Evolutionary conservation across 2,888 invertebrate genomes (phyloP), one percentile per base, ranked within the genome.

Genomic region (Empis livida): DNA sequence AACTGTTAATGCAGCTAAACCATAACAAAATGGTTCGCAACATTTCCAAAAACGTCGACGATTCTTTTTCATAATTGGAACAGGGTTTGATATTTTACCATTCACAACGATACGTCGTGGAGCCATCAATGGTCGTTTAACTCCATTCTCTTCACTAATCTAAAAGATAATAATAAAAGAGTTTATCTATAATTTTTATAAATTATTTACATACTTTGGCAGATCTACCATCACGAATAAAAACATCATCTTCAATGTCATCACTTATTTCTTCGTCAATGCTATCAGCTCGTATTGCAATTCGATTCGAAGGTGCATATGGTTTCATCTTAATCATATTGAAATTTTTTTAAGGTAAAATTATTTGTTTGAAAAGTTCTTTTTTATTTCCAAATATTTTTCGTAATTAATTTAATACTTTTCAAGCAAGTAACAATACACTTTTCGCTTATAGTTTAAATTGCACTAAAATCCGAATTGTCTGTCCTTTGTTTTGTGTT

Each of bases 171-270:
- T 9, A 37, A 37, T n/a, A 37, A 37, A n/a, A n/a, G 10, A 14
- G 2, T 37, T 37, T n/a, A 10, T 38, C 16, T 8, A 6, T 27
- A 32, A 35, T 35, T 11, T n/a, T n/a, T 27, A 14, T 13, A 20
- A 20, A 42, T 20, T 14, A 31, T n/a, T 20, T 30, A 9, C 45
- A 50, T 60, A 75, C 74, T 65, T 78, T 80, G 42, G 80, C 77
- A 55, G 76, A 77, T 61, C 77, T 77, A 15, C 82, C 81, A 69
- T 84, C 82, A 51, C 82, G 72, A 54, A 84, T 82, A 60, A 84
- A 84, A 15, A 84, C 84, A 63, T 84, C 84, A 62, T 84, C 84
- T 57, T 84, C 84, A 13, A 84, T 79, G 64, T 84, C 84, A 57
- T 83, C 83, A 55, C 82, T 71, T 53, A 79, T 76, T 53, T 84